phyloP scores from a whole-genome alignment of 2,113 vertebrate genomes.

The Mixornis gularis region DNA sequence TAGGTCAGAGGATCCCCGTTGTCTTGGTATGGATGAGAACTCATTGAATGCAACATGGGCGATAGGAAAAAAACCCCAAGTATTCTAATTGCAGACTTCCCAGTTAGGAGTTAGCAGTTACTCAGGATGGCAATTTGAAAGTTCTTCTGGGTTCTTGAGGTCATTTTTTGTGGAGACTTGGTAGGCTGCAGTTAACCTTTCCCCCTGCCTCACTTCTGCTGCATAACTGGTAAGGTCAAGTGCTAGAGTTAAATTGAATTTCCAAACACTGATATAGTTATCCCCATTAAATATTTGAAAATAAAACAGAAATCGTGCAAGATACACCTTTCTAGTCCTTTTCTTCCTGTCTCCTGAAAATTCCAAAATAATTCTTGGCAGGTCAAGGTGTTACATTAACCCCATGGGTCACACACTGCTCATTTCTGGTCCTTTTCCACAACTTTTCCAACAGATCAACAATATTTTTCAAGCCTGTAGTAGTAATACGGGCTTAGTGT shows the following conservation, averaged over 20 bases:
- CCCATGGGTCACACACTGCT: background rate
- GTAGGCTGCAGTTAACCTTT: background rate
- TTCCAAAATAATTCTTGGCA: background rate
- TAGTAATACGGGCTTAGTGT: background rate
- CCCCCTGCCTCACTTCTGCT: background rate
- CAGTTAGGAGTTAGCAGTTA: background rate
- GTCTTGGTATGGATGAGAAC: background rate
- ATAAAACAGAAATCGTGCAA: background rate
- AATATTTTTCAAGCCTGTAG: background rate
- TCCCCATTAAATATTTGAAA: background rate
- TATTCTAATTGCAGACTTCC: background rate
- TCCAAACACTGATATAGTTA: background rate
- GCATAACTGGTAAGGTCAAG: rapidly evolving
- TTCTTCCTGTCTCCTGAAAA: background rate
- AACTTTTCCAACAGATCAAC: background rate
- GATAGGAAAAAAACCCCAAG: background rate
- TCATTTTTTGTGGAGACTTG: background rate
- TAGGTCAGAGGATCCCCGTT: background rate
- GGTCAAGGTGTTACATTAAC: background rate
- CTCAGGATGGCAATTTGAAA: background rate
- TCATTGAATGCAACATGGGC: rapidly evolving
- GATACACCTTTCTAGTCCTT: background rate
- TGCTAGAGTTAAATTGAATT: background rate
- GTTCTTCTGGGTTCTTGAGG: background rate
- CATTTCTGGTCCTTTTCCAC: background rate